phyloP scores from a whole-genome alignment of 1,140 invertebrate species.

The Scylla paramamosain region DNA sequence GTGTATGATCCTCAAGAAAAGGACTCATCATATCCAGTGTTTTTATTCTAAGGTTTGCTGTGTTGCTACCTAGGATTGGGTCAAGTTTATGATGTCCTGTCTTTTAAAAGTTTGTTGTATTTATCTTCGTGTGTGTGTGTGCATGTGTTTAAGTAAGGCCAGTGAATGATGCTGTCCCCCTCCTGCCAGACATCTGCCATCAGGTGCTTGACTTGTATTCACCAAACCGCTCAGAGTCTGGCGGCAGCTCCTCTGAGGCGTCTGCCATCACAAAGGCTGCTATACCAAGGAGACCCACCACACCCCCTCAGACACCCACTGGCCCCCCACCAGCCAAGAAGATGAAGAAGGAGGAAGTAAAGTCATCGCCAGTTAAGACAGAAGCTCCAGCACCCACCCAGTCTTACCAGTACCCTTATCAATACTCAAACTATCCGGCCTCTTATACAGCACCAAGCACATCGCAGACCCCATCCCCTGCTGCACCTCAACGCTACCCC shows the following conservation, averaged over 20 bases:
- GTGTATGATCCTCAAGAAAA: too few species aligned
- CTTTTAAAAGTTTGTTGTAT: too few species aligned
- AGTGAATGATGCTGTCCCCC: neutral
- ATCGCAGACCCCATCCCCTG: neutral
- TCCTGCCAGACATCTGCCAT: slow-evolving; percentile 93
- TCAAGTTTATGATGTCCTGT: too few species aligned
- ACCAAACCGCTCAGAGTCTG: slow-evolving; percentile 80
- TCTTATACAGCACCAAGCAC: slow-evolving; percentile 45
- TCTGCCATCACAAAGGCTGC: slow-evolving; percentile 43
- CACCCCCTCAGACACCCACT: slow-evolving; percentile 38
- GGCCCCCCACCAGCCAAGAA: slow-evolving; percentile 68
- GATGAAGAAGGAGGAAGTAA: slow-evolving; percentile 73
- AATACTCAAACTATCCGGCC: slow-evolving; percentile 39
- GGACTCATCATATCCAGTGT: too few species aligned
- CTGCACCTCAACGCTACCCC: slow-evolving; percentile 62
- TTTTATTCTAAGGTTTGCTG: too few species aligned
- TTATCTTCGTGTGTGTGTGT: too few species aligned
- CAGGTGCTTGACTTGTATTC: slow-evolving; percentile 95
- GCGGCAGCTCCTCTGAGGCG: slow-evolving; percentile 48
- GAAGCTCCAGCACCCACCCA: neutral
- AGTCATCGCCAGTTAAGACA: slow-evolving; percentile 56
- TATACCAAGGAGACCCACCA: slow-evolving; percentile 43
- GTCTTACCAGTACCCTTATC: slow-evolving; percentile 55
- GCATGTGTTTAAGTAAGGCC: too few species aligned
- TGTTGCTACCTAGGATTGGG: too few species aligned